These are phyloP conservation scores for Eupsilia transversa DNA, from an alignment of 2,888 invertebrate genomes.

Conservation along the genomic window DNA sequence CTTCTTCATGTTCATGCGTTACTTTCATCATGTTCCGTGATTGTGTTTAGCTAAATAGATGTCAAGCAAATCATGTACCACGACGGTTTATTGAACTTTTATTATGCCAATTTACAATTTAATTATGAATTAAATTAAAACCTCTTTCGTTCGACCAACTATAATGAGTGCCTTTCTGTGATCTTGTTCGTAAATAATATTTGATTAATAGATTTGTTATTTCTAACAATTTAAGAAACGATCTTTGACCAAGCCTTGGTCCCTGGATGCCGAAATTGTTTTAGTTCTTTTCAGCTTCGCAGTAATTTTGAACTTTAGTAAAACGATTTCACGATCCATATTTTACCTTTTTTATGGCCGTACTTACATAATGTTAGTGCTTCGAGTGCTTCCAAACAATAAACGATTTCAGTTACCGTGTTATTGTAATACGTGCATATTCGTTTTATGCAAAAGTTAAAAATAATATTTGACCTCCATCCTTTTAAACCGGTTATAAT, in stretches of 20 bases:
- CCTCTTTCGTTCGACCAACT: conserved; percentile 1
- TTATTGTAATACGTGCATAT: conserved; percentile 41
- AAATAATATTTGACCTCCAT: conserved; percentile 60
- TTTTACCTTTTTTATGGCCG: conserved; percentile 28
- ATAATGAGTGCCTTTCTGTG: neutral
- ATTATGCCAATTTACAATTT: conserved; percentile 35
- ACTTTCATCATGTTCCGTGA: conserved; percentile 66
- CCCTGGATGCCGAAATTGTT: conserved; percentile 21
- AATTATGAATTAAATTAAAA: conserved; percentile 4
- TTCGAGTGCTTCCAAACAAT: conserved; percentile 42
- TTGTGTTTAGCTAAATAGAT: conserved; percentile 67
- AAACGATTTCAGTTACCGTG: conserved; percentile 49
- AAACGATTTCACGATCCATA: conserved; percentile 40
- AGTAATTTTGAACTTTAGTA: conserved; percentile 13
- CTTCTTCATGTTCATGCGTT: conserved; percentile 74
- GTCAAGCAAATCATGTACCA: conserved; percentile 60
- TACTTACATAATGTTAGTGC: conserved; percentile 30
- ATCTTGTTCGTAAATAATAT: conserved; percentile 4
- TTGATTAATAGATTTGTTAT: neutral
- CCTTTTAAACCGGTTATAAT: conserved; percentile 49
- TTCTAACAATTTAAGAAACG: conserved; percentile 1
- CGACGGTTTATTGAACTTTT: conserved; percentile 62
- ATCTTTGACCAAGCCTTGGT: neutral
- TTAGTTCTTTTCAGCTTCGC: neutral
- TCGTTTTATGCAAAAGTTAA: conserved; percentile 39